phyloP scores from a whole-genome alignment of 2,797 vertebrate species.

The Botia almorhae region DNA sequence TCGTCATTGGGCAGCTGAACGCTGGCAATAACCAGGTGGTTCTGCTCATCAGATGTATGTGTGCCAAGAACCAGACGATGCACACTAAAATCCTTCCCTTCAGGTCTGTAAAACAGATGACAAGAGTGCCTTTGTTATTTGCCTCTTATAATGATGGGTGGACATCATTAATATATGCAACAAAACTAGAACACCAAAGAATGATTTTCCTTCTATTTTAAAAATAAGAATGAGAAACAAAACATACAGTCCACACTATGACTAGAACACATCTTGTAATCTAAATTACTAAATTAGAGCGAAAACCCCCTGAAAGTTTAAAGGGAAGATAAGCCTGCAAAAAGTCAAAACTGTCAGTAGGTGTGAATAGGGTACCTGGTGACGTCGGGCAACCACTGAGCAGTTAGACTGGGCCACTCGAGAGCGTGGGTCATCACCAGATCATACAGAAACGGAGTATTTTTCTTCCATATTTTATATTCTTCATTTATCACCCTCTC shows the following conservation, averaged over 20 bases:
- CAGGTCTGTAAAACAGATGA: constrained; percentile 79
- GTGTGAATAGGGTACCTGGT: constrained; percentile 81
- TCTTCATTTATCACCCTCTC: constrained; percentile 98
- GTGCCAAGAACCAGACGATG: constrained; percentile 94
- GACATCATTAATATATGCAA: neutral
- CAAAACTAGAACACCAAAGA: neutral
- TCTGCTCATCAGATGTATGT: constrained; percentile 96
- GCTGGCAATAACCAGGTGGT: constrained; percentile 95
- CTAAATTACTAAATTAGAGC: too few relatives aligned
- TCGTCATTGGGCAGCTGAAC: constrained; percentile 97
- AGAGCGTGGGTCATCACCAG: constrained; percentile 98
- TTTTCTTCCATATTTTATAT: constrained; percentile 99
- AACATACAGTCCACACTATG: neutral
- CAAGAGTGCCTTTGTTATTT: neutral
- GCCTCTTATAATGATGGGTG: neutral
- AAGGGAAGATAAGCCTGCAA: neutral
- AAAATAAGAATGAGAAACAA: neutral
- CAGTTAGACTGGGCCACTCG: constrained; percentile 98
- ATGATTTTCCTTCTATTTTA: neutral
- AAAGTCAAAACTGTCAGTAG: neutral
- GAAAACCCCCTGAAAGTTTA: too few relatives aligned
- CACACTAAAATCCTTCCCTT: constrained; percentile 97
- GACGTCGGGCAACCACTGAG: constrained; percentile 98
- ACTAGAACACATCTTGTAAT: too few relatives aligned
- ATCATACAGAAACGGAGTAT: constrained; percentile 96